A percentile compares a stretch with the other conserved stretches of the same genome.
These are phyloP conservation scores for Trichoplusia ni DNA, from an alignment of 1,140 invertebrate genomes.

Conservation along the genomic window DNA sequence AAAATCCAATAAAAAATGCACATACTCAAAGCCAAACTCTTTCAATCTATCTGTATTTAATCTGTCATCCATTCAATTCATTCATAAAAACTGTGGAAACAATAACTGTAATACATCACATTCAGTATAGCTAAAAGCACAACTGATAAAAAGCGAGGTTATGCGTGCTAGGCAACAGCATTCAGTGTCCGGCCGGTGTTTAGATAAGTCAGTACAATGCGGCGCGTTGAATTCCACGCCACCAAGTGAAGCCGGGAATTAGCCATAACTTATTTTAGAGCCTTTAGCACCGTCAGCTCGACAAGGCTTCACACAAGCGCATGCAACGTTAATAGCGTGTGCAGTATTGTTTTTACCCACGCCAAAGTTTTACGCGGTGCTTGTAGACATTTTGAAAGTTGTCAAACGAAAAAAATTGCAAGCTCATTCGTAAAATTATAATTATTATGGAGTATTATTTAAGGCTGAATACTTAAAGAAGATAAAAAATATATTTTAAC, in stretches of 20 bases:
- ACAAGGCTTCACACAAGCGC: slow-evolving; percentile 33
- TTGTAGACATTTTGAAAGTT: slow-evolving; percentile 2
- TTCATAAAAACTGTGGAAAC: no score
- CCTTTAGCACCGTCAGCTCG: slow-evolving; percentile 31
- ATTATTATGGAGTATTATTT: no score
- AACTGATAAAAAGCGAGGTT: slow-evolving; percentile 16
- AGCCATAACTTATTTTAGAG: slow-evolving; percentile 62
- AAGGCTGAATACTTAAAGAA: no score
- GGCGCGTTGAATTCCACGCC: slow-evolving; percentile 59
- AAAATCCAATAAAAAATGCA: no score
- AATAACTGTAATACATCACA: neutral
- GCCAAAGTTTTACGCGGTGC: slow-evolving; percentile 9
- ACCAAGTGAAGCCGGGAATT: slow-evolving; percentile 55
- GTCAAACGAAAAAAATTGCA: no score
- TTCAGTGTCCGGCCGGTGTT: slow-evolving; percentile 49
- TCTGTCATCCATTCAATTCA: no score
- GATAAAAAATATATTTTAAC: no score
- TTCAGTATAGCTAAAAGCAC: neutral
- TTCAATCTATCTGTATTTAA: no score
- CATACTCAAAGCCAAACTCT: no score
- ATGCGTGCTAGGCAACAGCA: slow-evolving; percentile 33
- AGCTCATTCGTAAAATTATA: no score
- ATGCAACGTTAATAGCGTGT: slow-evolving; percentile 28
- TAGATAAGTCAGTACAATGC: slow-evolving; percentile 68
- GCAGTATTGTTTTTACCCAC: slow-evolving; percentile 35